phyloP scores from a whole-genome alignment of 1,140 invertebrate genomes.

The Copidosoma floridanum region DNA sequence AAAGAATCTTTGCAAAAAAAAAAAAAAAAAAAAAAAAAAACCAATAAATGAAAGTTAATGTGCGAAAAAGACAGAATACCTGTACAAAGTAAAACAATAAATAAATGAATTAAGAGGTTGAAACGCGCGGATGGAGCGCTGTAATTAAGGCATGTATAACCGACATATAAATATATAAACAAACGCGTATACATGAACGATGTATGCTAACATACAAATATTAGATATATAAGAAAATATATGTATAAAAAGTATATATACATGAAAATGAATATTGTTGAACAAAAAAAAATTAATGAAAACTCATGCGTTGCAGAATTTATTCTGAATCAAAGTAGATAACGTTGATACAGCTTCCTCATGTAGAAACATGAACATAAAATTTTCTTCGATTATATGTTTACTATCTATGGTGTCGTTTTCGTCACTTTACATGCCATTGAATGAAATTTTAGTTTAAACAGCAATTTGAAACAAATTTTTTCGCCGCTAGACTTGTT shows the following conservation, averaged over 20 bases:
- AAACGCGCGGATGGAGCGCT: slow-evolving; percentile 13
- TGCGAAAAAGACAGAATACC: too few relatives aligned
- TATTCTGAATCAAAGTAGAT: slow-evolving; percentile 16
- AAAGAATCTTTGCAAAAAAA: slow-evolving; percentile 21
- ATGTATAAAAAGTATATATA: slow-evolving; percentile 7
- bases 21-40: slow-evolving; percentile 13
- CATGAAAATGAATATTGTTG: slow-evolving; percentile 11
- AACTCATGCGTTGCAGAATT: slow-evolving; percentile 17
- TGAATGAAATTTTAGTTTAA: slow-evolving; percentile 8
- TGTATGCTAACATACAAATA: slow-evolving; percentile 34
- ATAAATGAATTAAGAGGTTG: too few relatives aligned
- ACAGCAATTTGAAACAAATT: too few relatives aligned
- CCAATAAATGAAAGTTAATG: too few relatives aligned
- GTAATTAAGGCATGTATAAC: slow-evolving; percentile 26
- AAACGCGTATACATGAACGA: slow-evolving; percentile 26
- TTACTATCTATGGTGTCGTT: too few relatives aligned
- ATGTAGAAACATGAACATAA: too few relatives aligned
- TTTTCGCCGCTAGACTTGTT: too few relatives aligned
- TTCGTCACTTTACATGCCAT: too few relatives aligned
- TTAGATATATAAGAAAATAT: slow-evolving; percentile 31
- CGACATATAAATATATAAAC: slow-evolving; percentile 29
- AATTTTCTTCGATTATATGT: too few relatives aligned
- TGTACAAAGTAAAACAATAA: too few relatives aligned
- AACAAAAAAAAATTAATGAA: slow-evolving; percentile 18
- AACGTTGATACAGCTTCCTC: slow-evolving; percentile 19